Conservation (phyloP, 2,888 invertebrate genomes). For the Imbricaverruca yamaguchii region DNA sequence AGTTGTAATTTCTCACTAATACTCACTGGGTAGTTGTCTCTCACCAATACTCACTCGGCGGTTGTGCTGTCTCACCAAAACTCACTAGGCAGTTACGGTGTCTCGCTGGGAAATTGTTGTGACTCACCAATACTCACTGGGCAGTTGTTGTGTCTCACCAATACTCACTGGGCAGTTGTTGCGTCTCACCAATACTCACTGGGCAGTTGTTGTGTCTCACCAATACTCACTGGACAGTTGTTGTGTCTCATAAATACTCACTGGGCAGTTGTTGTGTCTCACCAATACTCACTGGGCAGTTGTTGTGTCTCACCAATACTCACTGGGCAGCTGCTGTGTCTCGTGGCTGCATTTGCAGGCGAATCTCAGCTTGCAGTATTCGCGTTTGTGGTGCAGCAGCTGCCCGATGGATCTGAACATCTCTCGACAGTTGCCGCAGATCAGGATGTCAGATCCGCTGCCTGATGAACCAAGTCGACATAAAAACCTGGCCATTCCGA, state of each 20-base stretch:
- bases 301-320: not conserved
- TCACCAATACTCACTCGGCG: too few relatives aligned
- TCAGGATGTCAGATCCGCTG: conserved; percentile 64
- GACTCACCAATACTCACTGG: too few relatives aligned
- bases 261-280: not conserved
- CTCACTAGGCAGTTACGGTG: too few relatives aligned
- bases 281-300: not conserved
- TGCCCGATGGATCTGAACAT: conserved; percentile 64
- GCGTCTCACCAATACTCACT: too few relatives aligned
- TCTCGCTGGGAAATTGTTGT: too few relatives aligned
- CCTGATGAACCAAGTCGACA: conserved; percentile 36
- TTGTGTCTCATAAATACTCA: not conserved
- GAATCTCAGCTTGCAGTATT: conserved; percentile 61
- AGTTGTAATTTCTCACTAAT: too few relatives aligned
- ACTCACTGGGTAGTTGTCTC: too few relatives aligned
- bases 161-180: too few relatives aligned
- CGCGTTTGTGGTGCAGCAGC: conserved; percentile 63
- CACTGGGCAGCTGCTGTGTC: not conserved
- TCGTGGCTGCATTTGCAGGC: conserved; percentile 53
- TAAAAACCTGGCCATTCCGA: too few relatives aligned
- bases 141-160: too few relatives aligned
- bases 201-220: too few relatives aligned
- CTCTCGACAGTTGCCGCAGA: conserved; percentile 67
- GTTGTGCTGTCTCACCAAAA: too few relatives aligned
- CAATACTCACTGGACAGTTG: not conserved